A percentile compares a stretch with the other conserved stretches of the same genome.
phyloP scores from a whole-genome alignment of 2,797 vertebrate genomes.

The Halcyon smyrnensis region DNA sequence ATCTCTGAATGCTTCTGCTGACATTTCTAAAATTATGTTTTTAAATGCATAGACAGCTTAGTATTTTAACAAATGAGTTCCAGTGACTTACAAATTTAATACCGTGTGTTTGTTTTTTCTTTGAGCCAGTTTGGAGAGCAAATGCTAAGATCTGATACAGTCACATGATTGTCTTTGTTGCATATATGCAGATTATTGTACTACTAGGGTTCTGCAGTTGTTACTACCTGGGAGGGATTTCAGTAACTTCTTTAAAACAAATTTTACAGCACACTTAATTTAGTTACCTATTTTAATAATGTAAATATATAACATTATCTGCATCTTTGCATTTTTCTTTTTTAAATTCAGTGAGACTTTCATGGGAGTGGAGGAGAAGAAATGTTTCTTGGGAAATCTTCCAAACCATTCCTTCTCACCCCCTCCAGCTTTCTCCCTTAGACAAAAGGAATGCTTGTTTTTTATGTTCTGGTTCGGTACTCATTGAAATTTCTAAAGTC shows the following conservation, averaged over 20 bases:
- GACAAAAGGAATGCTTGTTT: neutral
- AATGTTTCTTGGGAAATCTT: neutral
- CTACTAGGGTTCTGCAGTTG: neutral
- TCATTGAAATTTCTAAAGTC: constrained; percentile 6
- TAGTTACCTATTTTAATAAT: neutral
- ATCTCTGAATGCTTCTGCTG: neutral
- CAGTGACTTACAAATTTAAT: neutral
- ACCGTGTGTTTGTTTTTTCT: neutral
- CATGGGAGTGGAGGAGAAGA: neutral
- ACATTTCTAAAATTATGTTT: neutral
- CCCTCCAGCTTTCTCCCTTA: neutral
- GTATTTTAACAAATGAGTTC: neutral
- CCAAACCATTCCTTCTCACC: neutral
- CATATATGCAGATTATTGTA: neutral
- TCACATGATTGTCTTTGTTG: neutral
- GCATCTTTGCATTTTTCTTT: neutral
- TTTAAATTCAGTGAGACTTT: neutral
- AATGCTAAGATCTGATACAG: neutral
- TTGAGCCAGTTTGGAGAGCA: neutral
- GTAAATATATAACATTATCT: neutral
- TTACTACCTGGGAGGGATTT: neutral
- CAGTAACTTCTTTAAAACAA: neutral
- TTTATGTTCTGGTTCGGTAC: neutral
- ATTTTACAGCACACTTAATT: neutral
- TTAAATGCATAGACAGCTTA: neutral